These are phyloP conservation scores for Gallinago solitaria DNA, from an alignment of 2,797 vertebrate genomes.

Conservation along the genomic window DNA sequence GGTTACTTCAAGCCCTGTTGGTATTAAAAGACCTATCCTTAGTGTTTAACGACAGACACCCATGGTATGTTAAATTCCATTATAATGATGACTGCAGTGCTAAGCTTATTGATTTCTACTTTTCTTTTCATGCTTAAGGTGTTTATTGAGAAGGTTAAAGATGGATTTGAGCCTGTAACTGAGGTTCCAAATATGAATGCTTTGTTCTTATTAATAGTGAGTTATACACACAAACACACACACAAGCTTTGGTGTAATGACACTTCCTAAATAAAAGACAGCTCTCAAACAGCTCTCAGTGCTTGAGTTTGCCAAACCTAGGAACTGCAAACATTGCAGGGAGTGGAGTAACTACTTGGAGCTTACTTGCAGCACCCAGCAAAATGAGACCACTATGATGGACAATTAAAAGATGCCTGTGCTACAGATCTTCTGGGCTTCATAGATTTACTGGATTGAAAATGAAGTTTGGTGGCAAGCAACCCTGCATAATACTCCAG, in stretches of 20 bases:
- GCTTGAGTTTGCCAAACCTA: background rate
- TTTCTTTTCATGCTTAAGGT: background rate
- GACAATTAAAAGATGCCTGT: background rate
- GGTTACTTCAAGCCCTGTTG: background rate
- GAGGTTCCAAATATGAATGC: background rate
- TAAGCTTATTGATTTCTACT: background rate
- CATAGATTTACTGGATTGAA: background rate
- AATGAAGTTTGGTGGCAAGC: background rate
- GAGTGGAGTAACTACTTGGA: background rate
- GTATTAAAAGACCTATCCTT: background rate
- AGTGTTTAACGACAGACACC: background rate
- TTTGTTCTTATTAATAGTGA: background rate
- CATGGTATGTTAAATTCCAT: background rate
- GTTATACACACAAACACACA: background rate
- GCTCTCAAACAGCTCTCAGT: background rate
- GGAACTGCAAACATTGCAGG: background rate
- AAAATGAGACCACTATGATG: background rate
- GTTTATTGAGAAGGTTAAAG: background rate
- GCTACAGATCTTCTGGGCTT: background rate
- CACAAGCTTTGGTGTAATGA: background rate
- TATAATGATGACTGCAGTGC: background rate
- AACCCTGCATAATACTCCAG: accelerated
- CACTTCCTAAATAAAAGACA: background rate
- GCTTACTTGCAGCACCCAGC: background rate
- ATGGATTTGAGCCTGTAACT: background rate